Evolutionary conservation across 2,888 invertebrate genomes (phyloP).

Genomic region (Cancer borealis): DNA sequence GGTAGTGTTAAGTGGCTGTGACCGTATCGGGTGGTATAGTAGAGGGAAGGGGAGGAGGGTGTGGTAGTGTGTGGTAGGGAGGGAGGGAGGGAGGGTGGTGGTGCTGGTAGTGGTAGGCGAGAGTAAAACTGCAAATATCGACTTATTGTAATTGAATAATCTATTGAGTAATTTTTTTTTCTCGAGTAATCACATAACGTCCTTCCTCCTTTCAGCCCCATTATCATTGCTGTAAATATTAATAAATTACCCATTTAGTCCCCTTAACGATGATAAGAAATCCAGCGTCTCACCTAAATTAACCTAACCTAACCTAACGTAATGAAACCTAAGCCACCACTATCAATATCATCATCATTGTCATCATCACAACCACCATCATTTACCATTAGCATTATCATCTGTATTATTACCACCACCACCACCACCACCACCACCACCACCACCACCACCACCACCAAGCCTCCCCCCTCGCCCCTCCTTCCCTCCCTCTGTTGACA

Average conservation of each 20-base stretch:
- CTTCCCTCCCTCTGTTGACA: not conserved
- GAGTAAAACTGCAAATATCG: not conserved
- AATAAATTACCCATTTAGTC: too few relatives aligned
- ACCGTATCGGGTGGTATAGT: not conserved
- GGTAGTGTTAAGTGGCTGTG: not conserved
- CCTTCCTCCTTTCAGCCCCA: too few relatives aligned
- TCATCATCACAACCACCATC: not conserved
- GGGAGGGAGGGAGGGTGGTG: not conserved
- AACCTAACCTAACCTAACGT: too few relatives aligned
- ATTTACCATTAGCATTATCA: not conserved
- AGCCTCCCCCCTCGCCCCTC: not conserved
- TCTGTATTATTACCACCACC: not conserved
- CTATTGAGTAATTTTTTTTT: too few relatives aligned
- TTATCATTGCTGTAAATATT: too few relatives aligned
- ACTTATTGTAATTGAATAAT: too few relatives aligned
- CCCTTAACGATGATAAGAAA: too few relatives aligned
- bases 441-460: conserved; percentile 23
- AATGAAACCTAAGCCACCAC: not conserved
- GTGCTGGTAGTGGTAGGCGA: not conserved
- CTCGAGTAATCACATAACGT: too few relatives aligned
- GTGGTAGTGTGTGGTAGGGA: not conserved
- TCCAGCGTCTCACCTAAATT: too few relatives aligned
- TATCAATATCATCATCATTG: not conserved
- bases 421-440: not conserved
- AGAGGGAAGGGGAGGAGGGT: not conserved